phyloP scores from a whole-genome alignment of 2,797 vertebrate genomes.

The Poeciliopsis infans region DNA sequence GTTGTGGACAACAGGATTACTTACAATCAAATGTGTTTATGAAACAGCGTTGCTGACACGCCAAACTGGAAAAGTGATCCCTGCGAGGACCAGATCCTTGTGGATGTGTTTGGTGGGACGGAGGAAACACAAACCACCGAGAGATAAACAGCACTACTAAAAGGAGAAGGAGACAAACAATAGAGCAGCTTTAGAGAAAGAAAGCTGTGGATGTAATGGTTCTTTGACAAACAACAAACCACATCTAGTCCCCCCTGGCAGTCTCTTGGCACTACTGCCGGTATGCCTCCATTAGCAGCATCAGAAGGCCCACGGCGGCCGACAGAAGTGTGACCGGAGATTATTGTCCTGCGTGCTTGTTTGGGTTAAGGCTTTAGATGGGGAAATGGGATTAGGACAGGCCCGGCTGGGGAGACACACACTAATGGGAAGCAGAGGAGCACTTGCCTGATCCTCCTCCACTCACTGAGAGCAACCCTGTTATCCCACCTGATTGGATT shows the following conservation, averaged over 20 bases:
- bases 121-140: constrained; percentile 54
- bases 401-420: constrained; percentile 77
- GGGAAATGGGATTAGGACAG: constrained; percentile 84
- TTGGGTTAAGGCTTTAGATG: constrained; percentile 85
- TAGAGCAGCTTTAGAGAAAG: constrained; percentile 43
- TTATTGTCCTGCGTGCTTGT: constrained; percentile 83
- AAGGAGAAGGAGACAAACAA: constrained; percentile 43
- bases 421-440: constrained; percentile 82
- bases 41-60: constrained; percentile 45
- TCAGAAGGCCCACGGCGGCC: constrained; percentile 68
- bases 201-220: constrained; percentile 49
- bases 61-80: constrained; percentile 51
- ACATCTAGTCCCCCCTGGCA: constrained; percentile 48
- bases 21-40: constrained; percentile 55
- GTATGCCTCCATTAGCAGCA: constrained; percentile 72
- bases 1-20: constrained; percentile 32
- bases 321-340: constrained; percentile 81
- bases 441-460: constrained; percentile 75
- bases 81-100: constrained; percentile 43
- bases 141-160: constrained; percentile 44
- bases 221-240: constrained; percentile 52
- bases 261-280: constrained; percentile 65
- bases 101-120: constrained; percentile 49
- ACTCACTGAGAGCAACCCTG: constrained; percentile 77
- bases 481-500: constrained; percentile 85